Conservation (phyloP, 1,140 invertebrate species). For the Scaptomyza graminum region DNA sequence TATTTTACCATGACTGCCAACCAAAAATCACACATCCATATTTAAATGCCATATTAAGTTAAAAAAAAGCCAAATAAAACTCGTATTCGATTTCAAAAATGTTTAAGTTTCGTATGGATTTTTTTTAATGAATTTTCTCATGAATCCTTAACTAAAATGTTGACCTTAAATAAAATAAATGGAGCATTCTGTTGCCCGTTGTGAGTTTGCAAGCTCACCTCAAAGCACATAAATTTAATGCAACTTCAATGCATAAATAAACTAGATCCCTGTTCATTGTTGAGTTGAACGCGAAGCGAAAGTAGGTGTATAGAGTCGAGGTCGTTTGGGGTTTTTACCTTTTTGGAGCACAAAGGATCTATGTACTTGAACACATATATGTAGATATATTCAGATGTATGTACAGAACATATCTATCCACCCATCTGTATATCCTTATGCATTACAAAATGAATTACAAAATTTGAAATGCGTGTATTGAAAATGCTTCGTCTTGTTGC, state of each 20-base stretch:
- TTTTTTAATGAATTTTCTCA: no score
- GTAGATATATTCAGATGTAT: constrained; percentile 3
- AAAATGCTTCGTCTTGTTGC: constrained; percentile 51
- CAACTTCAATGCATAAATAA: constrained; percentile 13
- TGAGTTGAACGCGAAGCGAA: no score
- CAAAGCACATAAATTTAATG: constrained; percentile 1
- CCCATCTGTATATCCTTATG: constrained; percentile 34
- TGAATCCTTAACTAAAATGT: no score
- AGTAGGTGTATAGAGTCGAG: constrained; percentile 2
- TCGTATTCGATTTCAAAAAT: no score
- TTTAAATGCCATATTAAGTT: no score
- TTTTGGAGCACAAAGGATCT: constrained; percentile 26
- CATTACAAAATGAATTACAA: constrained; percentile 66
- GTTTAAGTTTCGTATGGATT: no score
- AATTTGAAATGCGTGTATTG: constrained; percentile 64
- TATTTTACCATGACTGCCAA: no score
- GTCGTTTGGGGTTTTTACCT: neutral
- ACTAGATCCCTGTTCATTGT: neutral
- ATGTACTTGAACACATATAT: constrained; percentile 3
- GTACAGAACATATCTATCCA: constrained; percentile 6
- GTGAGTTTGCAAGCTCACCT: neutral
- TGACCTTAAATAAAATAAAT: neutral
- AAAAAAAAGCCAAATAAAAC: no score
- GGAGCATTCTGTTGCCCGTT: neutral
- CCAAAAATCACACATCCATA: no score